phyloP scores from a whole-genome alignment of 2,888 invertebrate species.

The Petrolisthes cinctipes region DNA sequence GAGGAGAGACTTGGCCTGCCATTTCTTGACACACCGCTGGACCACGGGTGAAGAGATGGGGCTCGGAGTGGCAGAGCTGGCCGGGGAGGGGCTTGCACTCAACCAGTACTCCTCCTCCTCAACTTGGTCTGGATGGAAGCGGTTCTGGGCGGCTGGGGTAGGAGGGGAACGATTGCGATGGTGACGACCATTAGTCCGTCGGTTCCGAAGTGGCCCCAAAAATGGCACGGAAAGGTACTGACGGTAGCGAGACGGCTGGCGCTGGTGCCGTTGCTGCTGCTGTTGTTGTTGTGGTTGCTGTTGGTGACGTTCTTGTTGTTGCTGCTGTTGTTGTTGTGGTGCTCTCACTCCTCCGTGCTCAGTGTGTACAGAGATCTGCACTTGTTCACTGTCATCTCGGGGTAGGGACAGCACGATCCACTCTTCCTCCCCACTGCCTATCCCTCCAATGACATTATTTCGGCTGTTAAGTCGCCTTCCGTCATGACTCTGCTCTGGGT shows the following conservation, averaged over 20 bases:
- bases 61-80: slow-evolving; percentile 3
- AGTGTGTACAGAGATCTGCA: slow-evolving; percentile 19
- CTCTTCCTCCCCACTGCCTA: slow-evolving; percentile 22
- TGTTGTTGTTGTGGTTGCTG: neutral
- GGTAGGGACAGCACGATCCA: slow-evolving; percentile 40
- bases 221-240: slow-evolving; percentile 18
- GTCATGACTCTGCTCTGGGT: neutral
- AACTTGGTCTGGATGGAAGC: slow-evolving; percentile 45
- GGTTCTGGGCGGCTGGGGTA: slow-evolving; percentile 36
- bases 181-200: neutral
- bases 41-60: slow-evolving; percentile 34
- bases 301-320: neutral
- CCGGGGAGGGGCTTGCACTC: slow-evolving; percentile 35
- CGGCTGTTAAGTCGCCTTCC: neutral
- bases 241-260: neutral
- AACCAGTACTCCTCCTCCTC: slow-evolving; percentile 41
- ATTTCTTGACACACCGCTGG: slow-evolving; percentile 30
- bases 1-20: slow-evolving; percentile 35
- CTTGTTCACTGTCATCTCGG: slow-evolving; percentile 21
- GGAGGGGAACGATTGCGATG: neutral
- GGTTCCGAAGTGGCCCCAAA: neutral
- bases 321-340: neutral
- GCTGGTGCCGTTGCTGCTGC: neutral
- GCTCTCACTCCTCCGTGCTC: neutral
- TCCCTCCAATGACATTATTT: neutral